Evolutionary conservation across 2,113 vertebrate genomes (phyloP).

Genomic region (Plecturocebus donacophilus): DNA sequence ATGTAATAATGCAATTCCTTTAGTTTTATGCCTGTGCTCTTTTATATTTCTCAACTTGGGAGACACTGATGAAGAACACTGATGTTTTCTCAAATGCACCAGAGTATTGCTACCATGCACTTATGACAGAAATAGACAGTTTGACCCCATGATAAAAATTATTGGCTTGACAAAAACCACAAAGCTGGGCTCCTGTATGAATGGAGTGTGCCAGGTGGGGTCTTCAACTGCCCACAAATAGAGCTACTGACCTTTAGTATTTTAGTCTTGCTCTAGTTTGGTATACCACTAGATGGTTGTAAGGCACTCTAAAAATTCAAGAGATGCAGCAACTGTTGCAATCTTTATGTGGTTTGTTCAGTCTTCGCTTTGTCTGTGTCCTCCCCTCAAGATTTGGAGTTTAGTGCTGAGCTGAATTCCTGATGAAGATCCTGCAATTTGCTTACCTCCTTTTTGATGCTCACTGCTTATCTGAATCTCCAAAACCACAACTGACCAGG

Average conservation of each 20-base stretch:
- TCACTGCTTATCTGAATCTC: background rate
- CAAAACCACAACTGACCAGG: background rate
- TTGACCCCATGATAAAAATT: background rate
- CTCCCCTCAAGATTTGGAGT: background rate
- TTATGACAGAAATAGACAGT: background rate
- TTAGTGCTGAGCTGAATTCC: background rate
- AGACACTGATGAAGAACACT: background rate
- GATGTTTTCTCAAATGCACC: background rate
- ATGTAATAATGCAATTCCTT: background rate
- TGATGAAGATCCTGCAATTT: background rate
- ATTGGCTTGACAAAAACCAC: background rate
- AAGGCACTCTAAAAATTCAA: background rate
- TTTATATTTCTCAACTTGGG: slow-evolving; percentile 15
- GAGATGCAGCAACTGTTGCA: accelerated
- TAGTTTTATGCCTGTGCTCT: background rate
- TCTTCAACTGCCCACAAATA: accelerated
- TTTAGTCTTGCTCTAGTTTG: accelerated
- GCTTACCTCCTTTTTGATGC: background rate
- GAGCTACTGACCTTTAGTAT: background rate
- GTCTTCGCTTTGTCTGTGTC: background rate
- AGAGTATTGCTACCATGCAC: background rate
- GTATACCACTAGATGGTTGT: accelerated
- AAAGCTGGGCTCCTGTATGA: background rate
- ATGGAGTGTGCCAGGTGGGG: background rate
- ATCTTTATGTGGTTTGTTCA: accelerated